A percentile compares a stretch with the other conserved stretches of the same genome.
Evolutionary conservation across 2,797 vertebrate genomes (phyloP).

Genomic region (Gobionotothen gibberifrons): DNA sequence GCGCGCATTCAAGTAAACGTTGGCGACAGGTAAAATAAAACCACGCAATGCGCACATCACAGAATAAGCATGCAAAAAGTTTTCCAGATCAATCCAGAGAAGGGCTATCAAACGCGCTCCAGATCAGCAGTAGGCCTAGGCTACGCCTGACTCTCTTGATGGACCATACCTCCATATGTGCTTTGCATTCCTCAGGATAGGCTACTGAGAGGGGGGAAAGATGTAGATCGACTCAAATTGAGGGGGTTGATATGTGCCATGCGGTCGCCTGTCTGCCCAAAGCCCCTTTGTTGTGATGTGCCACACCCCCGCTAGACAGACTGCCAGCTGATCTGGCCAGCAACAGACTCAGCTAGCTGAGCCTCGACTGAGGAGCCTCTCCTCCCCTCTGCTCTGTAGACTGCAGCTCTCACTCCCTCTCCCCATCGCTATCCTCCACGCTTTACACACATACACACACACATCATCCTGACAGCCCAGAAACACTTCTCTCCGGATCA

Average conservation of each 20-base stretch:
- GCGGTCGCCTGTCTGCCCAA: slow-evolving; percentile 81
- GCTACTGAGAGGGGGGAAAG: slow-evolving; percentile 16
- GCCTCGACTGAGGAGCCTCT: slow-evolving; percentile 78
- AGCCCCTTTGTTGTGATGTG: slow-evolving; percentile 89
- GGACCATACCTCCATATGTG: slow-evolving; percentile 48
- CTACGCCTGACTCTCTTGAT: slow-evolving; percentile 49
- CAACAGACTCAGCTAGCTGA: slow-evolving; percentile 90
- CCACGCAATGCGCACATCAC: not conserved
- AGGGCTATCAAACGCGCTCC: slow-evolving; percentile 18
- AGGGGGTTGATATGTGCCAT: slow-evolving; percentile 76
- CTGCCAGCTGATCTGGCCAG: slow-evolving; percentile 92
- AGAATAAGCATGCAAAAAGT: slow-evolving; percentile 57
- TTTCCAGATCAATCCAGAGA: slow-evolving; percentile 36
- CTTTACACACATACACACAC: not conserved
- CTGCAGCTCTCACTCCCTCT: slow-evolving; percentile 56
- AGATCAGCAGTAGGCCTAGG: slow-evolving; percentile 16
- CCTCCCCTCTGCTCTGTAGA: slow-evolving; percentile 46
- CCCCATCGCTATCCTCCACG: slow-evolving; percentile 1
- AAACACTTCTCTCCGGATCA: slow-evolving; percentile 35
- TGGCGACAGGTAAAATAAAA: not conserved
- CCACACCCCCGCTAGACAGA: slow-evolving; percentile 87
- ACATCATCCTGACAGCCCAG: slow-evolving; percentile 27
- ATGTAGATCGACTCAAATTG: slow-evolving; percentile 65
- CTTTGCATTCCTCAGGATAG: slow-evolving; percentile 65
- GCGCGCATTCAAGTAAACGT: slow-evolving; percentile 3